phyloP scores from a whole-genome alignment of 2,888 invertebrate genomes.

The Philhelius pedissequus region DNA sequence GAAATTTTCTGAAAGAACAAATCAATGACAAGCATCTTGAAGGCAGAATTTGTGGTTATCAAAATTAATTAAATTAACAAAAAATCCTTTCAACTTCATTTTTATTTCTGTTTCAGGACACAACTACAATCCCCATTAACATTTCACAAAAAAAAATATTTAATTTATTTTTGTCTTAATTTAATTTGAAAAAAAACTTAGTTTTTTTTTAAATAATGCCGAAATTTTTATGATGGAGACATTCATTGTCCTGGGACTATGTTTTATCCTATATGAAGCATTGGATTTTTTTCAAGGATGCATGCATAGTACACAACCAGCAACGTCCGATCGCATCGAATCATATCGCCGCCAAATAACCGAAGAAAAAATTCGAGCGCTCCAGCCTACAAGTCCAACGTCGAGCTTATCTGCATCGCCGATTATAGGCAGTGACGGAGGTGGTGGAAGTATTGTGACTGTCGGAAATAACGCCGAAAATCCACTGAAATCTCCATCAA shows the following conservation, averaged over 20 bases:
- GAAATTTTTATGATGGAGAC: constrained; percentile 82
- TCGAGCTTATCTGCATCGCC: constrained; percentile 78
- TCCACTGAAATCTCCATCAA: constrained; percentile 71
- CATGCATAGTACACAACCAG: constrained; percentile 77
- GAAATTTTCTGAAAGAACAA: background rate
- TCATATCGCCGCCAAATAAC: constrained; percentile 78
- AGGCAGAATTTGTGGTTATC: constrained; percentile 1
- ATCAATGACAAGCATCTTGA: background rate
- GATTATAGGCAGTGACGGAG: constrained; percentile 69
- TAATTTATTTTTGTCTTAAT: background rate
- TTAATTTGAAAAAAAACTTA: background rate
- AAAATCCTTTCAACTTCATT: background rate
- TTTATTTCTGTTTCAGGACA: constrained; percentile 55
- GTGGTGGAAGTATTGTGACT: constrained; percentile 69
- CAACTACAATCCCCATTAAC: background rate
- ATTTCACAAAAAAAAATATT: too few relatives aligned
- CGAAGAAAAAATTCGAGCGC: constrained; percentile 71
- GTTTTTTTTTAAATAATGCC: constrained; percentile 48
- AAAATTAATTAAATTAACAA: background rate
- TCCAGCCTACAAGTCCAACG: constrained; percentile 70
- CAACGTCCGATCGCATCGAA: constrained; percentile 77
- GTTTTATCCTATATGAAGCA: constrained; percentile 84
- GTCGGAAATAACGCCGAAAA: constrained; percentile 71
- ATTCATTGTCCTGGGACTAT: constrained; percentile 84
- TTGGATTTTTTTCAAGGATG: constrained; percentile 83